Conservation (phyloP, 2,113 vertebrate species). For the Baryphthengus martii region DNA sequence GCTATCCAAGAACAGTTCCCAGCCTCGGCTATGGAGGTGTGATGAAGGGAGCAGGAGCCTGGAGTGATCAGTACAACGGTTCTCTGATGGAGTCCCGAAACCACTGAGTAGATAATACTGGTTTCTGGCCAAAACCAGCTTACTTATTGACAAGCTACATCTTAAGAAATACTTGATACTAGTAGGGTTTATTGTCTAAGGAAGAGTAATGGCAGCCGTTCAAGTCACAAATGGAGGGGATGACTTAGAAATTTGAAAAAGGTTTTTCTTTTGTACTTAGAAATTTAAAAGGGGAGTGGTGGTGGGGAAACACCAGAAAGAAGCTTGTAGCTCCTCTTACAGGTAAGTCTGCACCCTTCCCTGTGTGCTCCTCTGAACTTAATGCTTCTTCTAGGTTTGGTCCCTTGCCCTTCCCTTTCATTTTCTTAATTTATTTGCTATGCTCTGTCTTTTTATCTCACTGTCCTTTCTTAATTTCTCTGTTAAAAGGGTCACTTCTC, state of each 20-base stretch:
- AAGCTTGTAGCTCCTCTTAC: not conserved
- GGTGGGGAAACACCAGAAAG: not conserved
- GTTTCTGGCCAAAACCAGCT: not conserved
- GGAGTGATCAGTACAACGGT: not conserved
- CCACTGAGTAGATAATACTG: not conserved
- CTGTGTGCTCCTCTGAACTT: not conserved
- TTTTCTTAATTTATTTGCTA: not conserved
- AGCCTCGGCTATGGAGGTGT: not conserved
- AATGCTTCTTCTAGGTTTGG: not conserved
- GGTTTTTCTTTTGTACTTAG: not conserved
- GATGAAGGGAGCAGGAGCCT: not conserved
- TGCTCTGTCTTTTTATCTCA: not conserved
- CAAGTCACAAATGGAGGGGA: not conserved
- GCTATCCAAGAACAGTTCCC: not conserved
- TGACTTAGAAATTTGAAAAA: not conserved
- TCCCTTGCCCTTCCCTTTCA: not conserved
- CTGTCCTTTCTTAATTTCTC: not conserved
- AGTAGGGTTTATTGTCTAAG: not conserved
- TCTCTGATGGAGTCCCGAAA: not conserved
- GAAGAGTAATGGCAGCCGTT: not conserved
- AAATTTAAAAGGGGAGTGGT: not conserved
- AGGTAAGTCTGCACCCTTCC: not conserved
- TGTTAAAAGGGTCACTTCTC: not conserved
- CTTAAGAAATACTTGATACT: not conserved
- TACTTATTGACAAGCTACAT: not conserved